Base-by-base conservation (phyloP, 2,888 invertebrate species). In the Tetramorium bicarinatum region DNA sequence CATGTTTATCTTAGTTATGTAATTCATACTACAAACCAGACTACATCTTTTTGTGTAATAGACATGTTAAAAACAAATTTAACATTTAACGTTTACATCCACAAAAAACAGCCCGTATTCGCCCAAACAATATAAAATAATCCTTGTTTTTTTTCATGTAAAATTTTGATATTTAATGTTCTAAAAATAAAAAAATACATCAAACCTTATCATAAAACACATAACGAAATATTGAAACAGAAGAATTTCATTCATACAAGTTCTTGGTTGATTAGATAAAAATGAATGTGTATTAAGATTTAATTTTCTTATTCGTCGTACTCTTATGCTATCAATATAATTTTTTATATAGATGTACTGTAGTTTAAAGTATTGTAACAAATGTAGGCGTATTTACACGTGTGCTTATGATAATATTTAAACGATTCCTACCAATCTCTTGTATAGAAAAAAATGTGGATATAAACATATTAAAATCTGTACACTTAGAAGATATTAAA, bases 1-100 rank as follows among this genome's bases (percentile, higher is more conserved):
- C n/a, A n/a, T n/a, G n/a, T n/a, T n/a, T n/a, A n/a, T n/a, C n/a
- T n/a, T n/a, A n/a, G n/a, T n/a, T n/a, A n/a, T n/a, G n/a, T n/a
- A n/a, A n/a, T n/a, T n/a, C n/a, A 79, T 79, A 72, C 79, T 79
- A 72, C 56, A 79, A 79, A 47, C 21, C 21, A 72, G 44, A 72
- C 59, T 21, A 79, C 18, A 71, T 41, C 15, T 34, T 29, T 59
- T 44, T 47, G 56, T 47, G 18, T 59, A 69, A 38, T 25, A 69
- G 54, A 47, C 7, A 56, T 66, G 47, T 56, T 79, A 34, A 44
- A 79, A 77, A 8, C 49, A 77, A 81, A 76, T 76, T 77, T 62
- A 29, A 61, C n/a, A 38, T 71, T 71, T 59, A 61, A 13, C 15
- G 11, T 81, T 61, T 62, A 52, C 25, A 61, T 49, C 25, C 47